Percentiles rank a stretch among this genome's conserved stretches.
phyloP scores from a whole-genome alignment of 2,113 vertebrate genomes.

The Syngnathus scovelli region DNA sequence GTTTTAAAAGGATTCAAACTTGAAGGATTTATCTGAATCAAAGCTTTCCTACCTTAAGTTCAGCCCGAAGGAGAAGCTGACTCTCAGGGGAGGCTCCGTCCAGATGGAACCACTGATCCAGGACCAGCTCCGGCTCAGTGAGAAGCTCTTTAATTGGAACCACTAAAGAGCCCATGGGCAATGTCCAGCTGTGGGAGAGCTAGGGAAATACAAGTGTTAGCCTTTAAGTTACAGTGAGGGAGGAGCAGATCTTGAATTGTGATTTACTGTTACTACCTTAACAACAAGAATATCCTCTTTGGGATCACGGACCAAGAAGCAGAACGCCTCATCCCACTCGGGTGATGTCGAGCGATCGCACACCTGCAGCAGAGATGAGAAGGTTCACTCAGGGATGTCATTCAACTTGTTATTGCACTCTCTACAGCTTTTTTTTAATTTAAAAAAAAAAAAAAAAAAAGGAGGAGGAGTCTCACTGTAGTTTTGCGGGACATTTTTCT shows the following conservation, averaged over 20 bases:
- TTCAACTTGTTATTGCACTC: not conserved
- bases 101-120: conserved; percentile 82
- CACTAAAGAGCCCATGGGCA: conserved; percentile 73
- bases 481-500: conserved; percentile 72
- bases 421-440: not conserved
- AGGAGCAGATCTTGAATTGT: not conserved
- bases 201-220: conserved; percentile 24
- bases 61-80: conserved; percentile 79
- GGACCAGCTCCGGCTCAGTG: conserved; percentile 66
- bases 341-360: conserved; percentile 73
- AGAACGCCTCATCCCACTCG: conserved; percentile 80
- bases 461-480: conserved; percentile 66
- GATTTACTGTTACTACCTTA: conserved; percentile 67
- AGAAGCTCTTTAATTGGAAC: conserved; percentile 80
- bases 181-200: conserved; percentile 70
- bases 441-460: not conserved
- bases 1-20: not conserved
- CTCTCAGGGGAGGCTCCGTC: conserved; percentile 69
- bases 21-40: not conserved
- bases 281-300: conserved; percentile 74
- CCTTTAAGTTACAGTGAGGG: not conserved
- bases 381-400: not conserved
- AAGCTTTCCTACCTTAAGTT: conserved; percentile 74
- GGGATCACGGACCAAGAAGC: conserved; percentile 79
- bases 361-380: conserved; percentile 60